Evolutionary conservation across 2,797 vertebrate genomes (phyloP).

Genomic region (Channallabes apus): DNA sequence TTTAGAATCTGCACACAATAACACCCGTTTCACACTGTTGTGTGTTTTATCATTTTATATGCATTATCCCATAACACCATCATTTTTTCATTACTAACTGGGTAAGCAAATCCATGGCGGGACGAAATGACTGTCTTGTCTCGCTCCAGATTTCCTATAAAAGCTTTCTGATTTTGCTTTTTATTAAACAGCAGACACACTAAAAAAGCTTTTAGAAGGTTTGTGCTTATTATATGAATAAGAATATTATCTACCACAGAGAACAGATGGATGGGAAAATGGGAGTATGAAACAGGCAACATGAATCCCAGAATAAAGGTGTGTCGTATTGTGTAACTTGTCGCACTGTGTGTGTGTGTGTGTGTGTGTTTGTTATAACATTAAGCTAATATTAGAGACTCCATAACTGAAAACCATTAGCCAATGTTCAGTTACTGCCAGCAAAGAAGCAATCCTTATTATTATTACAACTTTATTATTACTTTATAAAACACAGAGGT

Average conservation of each 20-base stretch:
- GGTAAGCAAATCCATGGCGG: background rate
- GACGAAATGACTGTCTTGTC: slow-evolving; percentile 2
- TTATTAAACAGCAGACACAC: background rate
- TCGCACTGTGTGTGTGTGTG: background rate
- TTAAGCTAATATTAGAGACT: background rate
- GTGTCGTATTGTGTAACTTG: background rate
- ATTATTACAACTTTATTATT: too few species aligned
- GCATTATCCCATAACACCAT: background rate
- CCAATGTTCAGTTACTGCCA: background rate
- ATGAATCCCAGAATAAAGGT: background rate
- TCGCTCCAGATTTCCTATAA: background rate
- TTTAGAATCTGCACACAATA: background rate
- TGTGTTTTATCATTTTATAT: background rate
- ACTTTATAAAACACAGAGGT: too few species aligned
- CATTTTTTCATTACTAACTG: background rate
- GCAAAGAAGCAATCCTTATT: too few species aligned
- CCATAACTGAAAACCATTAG: background rate
- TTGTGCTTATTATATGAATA: background rate
- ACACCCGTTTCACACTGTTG: background rate
- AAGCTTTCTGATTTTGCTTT: slow-evolving; percentile 1
- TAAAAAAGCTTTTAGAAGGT: slow-evolving; percentile 1
- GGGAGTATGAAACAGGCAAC: background rate
- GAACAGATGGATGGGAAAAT: background rate
- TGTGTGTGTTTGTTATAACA: background rate
- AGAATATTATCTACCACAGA: background rate